phyloP scores from a whole-genome alignment of 1,140 invertebrate species.

The Drosophila santomea region DNA sequence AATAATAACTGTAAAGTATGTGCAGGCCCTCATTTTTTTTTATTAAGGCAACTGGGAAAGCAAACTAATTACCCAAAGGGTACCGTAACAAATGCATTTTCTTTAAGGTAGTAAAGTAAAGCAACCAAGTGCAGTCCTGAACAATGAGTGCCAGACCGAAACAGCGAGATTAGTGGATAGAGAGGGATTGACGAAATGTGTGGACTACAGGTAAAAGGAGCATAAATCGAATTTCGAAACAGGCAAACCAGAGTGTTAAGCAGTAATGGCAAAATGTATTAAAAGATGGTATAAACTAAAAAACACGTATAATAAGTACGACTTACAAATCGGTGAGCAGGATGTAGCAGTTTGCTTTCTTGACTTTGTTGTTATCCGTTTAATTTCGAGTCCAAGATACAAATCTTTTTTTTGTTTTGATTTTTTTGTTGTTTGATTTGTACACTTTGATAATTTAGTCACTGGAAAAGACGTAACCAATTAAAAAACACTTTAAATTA shows the following conservation, averaged over 20 bases:
- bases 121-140: slow-evolving; percentile 60
- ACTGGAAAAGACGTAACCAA: slow-evolving; percentile 14
- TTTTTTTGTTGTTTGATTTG: slow-evolving; percentile 3
- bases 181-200: slow-evolving; percentile 12
- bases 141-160: slow-evolving; percentile 53
- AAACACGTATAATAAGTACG: slow-evolving; percentile 8
- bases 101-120: slow-evolving; percentile 8
- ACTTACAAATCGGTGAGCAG: slow-evolving; percentile 54
- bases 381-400: slow-evolving; percentile 12
- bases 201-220: slow-evolving; percentile 54
- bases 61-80: too few species aligned
- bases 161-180: slow-evolving; percentile 24
- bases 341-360: slow-evolving; percentile 11
- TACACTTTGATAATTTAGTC: slow-evolving; percentile 30
- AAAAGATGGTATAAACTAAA: slow-evolving; percentile 23
- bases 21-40: too few species aligned
- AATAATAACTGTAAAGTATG: too few species aligned
- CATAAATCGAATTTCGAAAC: slow-evolving; percentile 12
- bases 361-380: slow-evolving; percentile 14
- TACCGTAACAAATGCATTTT: not conserved
- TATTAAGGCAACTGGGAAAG: too few species aligned
- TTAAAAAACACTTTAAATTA: not conserved
- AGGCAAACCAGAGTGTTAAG: slow-evolving; percentile 21
- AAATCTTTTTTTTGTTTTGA: not conserved
- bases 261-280: slow-evolving; percentile 44